phyloP scores from a whole-genome alignment of 1,140 invertebrate genomes.

The Agrypnia vestita region DNA sequence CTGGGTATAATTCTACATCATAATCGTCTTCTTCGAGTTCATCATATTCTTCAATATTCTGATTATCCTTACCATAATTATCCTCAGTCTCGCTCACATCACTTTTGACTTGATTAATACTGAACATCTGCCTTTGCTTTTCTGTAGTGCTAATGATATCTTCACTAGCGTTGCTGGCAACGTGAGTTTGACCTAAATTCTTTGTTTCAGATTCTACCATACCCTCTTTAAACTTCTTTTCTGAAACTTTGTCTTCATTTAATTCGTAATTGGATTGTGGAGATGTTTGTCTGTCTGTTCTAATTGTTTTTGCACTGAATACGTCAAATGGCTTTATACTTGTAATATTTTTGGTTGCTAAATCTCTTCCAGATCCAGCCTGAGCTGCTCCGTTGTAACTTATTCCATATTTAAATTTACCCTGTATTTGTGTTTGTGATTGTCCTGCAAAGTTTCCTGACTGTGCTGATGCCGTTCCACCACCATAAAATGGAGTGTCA shows the following conservation, averaged over 20 bases:
- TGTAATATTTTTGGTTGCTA: conserved; percentile 68
- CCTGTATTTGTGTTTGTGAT: conserved; percentile 86
- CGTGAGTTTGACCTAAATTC: conserved; percentile 63
- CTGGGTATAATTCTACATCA: conserved; percentile 67
- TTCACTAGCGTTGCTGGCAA: conserved; percentile 64
- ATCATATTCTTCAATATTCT: conserved; percentile 67
- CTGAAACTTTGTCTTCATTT: conserved; percentile 62
- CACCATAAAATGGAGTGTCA: conserved; percentile 78
- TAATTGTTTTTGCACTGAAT: conserved; percentile 63
- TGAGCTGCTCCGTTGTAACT: conserved; percentile 87
- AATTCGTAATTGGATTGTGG: conserved; percentile 48
- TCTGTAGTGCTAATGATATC: conserved; percentile 42
- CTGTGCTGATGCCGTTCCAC: conserved; percentile 84
- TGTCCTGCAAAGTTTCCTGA: conserved; percentile 82
- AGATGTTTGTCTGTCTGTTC: conserved; percentile 53
- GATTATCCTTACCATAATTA: conserved; percentile 64
- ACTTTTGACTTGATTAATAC: conserved; percentile 9
- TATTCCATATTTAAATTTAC: conserved; percentile 84
- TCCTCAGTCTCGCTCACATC: conserved; percentile 49
- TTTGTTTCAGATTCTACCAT: conserved; percentile 56
- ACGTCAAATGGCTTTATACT: conserved; percentile 67
- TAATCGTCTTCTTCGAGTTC: conserved; percentile 74
- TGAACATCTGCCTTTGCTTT: conserved; percentile 25
- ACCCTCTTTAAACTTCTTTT: conserved; percentile 27
- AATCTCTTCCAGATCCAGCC: conserved; percentile 80